Conservation (phyloP, 1,140 invertebrate species). For the Bombus affinis region DNA sequence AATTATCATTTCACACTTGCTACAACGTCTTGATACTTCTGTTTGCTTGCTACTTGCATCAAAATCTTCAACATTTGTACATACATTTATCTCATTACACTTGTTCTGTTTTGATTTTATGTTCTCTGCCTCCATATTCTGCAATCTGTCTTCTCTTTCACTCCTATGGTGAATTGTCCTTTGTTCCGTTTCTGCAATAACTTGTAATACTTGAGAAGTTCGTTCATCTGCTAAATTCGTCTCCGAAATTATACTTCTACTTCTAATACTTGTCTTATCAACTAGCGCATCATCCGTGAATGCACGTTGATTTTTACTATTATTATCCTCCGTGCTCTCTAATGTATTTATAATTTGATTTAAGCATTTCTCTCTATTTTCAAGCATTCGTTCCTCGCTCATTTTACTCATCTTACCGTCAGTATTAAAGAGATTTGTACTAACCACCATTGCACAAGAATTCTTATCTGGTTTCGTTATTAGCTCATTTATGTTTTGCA, state of each 20-base stretch:
- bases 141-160: not conserved
- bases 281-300: not conserved
- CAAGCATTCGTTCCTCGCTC: slow-evolving; percentile 10
- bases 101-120: not conserved
- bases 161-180: too few species aligned
- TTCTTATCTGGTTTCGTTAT: slow-evolving; percentile 15
- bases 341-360: slow-evolving; percentile 16
- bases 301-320: not conserved
- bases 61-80: slow-evolving; percentile 1
- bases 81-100: not conserved
- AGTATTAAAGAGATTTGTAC: slow-evolving; percentile 27
- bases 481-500: slow-evolving; percentile 16
- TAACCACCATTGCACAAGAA: slow-evolving; percentile 6
- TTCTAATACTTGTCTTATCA: slow-evolving; percentile 16
- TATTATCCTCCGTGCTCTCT: not conserved
- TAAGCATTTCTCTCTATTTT: slow-evolving; percentile 13
- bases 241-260: not conserved
- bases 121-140: not conserved
- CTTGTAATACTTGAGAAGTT: slow-evolving; percentile 3
- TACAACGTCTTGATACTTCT: slow-evolving; percentile 59
- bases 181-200: not conserved
- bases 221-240: not conserved
- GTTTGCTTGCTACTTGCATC: slow-evolving; percentile 35
- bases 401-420: slow-evolving; percentile 16
- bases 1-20: slow-evolving; percentile 49